Conservation (phyloP, 2,797 vertebrate genomes). For the Hirundo rustica region DNA sequence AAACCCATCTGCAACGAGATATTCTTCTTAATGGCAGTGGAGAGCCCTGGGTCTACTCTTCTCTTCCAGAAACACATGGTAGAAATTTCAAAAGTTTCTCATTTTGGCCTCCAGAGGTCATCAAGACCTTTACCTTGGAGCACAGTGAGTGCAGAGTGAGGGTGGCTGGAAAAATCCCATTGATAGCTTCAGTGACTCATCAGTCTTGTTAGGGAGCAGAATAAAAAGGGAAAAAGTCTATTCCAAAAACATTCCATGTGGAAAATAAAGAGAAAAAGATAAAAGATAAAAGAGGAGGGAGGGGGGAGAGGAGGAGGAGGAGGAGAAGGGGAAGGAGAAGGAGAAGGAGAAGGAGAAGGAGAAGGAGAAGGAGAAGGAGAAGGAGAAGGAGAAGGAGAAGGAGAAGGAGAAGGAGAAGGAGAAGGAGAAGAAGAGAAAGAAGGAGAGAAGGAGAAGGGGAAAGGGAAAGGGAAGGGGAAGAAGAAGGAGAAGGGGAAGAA, state of each 20-base stretch:
- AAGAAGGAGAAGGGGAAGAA: no score
- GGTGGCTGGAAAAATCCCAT: background rate
- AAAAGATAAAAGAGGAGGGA: background rate
- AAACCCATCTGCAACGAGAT: background rate
- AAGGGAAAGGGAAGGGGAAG: rapidly evolving
- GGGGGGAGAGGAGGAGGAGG: rapidly evolving
- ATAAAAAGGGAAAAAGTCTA: background rate
- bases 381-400: no score
- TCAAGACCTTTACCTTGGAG: background rate
- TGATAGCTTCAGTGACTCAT: background rate
- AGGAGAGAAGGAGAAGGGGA: rapidly evolving
- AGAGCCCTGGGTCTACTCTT: background rate
- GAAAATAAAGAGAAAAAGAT: background rate
- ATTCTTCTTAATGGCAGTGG: background rate
- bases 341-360: no score
- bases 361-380: rapidly evolving
- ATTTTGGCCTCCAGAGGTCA: constrained; percentile 14
- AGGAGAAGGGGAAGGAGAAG: rapidly evolving
- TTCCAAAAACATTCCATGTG: background rate
- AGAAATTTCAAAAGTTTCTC: background rate
- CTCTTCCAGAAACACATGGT: background rate
- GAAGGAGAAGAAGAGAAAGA: rapidly evolving
- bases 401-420: no score
- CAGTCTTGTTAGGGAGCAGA: background rate
- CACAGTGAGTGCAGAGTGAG: background rate